Percentiles rank a stretch among this genome's conserved stretches.
phyloP scores from a whole-genome alignment of 2,113 vertebrate species.

The Datnioides undecimradiatus region DNA sequence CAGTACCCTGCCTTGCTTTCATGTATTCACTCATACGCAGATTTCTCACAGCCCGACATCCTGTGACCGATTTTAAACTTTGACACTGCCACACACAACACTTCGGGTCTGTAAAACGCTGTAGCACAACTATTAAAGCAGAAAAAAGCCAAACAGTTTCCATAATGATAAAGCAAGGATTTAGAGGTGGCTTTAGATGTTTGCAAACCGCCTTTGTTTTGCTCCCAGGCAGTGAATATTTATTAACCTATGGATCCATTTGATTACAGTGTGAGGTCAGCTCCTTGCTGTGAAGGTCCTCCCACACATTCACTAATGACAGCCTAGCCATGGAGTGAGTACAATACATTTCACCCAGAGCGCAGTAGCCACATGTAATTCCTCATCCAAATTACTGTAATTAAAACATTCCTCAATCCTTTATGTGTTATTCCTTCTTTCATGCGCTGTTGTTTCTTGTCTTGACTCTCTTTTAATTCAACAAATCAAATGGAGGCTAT shows the following conservation, averaged over 20 bases:
- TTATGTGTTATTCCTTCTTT: slow-evolving; percentile 66
- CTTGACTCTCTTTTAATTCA: slow-evolving; percentile 35
- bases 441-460: slow-evolving; percentile 57
- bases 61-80: slow-evolving; percentile 64
- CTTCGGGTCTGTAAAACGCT: slow-evolving; percentile 44
- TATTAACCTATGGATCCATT: slow-evolving; percentile 76
- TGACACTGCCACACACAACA: slow-evolving; percentile 55
- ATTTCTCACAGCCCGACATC: slow-evolving; percentile 71
- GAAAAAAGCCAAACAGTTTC: slow-evolving; percentile 62
- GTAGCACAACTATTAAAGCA: slow-evolving; percentile 46
- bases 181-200: slow-evolving; percentile 39
- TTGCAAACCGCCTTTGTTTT: slow-evolving; percentile 64
- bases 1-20: slow-evolving; percentile 62
- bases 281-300: slow-evolving; percentile 54
- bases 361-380: slow-evolving; percentile 77
- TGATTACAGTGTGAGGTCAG: slow-evolving; percentile 75
- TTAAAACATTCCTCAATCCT: slow-evolving; percentile 81
- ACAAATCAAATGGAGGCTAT: slow-evolving; percentile 44
- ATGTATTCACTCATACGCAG: slow-evolving; percentile 41
- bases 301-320: slow-evolving; percentile 78
- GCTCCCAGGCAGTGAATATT: slow-evolving; percentile 69
- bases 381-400: slow-evolving; percentile 80
- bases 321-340: slow-evolving; percentile 60
- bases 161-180: slow-evolving; percentile 68
- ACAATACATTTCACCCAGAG: slow-evolving; percentile 73